Conservation (phyloP, 2,113 vertebrate genomes). For the Microcebus griseorufus region DNA sequence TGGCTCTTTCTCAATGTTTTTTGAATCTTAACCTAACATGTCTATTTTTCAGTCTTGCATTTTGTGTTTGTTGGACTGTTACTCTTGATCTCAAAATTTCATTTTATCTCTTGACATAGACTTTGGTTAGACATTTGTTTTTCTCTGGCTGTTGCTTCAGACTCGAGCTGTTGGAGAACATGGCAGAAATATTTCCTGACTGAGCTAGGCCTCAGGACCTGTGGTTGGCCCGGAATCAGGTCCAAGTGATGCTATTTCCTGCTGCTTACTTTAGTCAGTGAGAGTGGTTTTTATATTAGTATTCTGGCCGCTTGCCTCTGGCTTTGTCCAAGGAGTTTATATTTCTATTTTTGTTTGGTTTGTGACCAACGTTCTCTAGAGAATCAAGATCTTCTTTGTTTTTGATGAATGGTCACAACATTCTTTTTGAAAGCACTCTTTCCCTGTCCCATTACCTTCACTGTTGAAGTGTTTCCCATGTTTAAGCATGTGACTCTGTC, state of each 20-base stretch:
- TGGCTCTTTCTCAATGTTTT: background rate
- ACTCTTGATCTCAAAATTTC: background rate
- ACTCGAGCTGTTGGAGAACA: background rate
- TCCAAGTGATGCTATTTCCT: conserved; percentile 55
- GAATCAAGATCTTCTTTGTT: conserved; percentile 48
- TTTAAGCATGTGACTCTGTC: background rate
- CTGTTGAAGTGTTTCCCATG: background rate
- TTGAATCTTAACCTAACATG: background rate
- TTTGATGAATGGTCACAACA: conserved; percentile 20
- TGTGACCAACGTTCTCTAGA: conserved; percentile 54
- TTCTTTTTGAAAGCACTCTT: conserved; percentile 7
- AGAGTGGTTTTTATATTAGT: conserved; percentile 54
- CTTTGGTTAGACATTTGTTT: background rate
- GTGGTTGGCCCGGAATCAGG: background rate
- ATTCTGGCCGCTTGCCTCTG: conserved; percentile 35
- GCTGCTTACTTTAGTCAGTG: conserved; percentile 28
- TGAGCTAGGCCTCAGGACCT: background rate
- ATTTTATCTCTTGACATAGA: background rate
- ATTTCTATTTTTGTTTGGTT: conserved; percentile 55
- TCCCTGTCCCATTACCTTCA: background rate
- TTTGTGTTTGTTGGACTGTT: background rate
- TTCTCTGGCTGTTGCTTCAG: background rate
- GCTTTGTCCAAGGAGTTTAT: conserved; percentile 14
- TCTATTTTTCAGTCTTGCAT: background rate
- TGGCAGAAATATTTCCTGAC: conserved; percentile 24